Evolutionary conservation across 1,140 invertebrate genomes (phyloP), one percentile per base, ranked within the genome.

Genomic region (Aphelenchoides besseyi): DNA sequence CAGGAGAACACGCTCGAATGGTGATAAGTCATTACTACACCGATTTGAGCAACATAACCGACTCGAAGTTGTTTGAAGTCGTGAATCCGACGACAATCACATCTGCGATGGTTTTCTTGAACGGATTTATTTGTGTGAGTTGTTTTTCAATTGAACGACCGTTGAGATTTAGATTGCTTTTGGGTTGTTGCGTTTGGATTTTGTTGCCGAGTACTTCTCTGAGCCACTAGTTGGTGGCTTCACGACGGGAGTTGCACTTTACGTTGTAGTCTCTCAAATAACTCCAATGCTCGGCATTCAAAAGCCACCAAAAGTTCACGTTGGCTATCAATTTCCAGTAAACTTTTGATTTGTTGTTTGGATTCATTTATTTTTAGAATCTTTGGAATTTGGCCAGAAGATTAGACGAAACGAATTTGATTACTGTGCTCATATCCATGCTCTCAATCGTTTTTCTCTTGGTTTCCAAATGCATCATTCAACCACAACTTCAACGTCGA

Each of bases 161-260:
- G 64, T 59, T 59, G 5, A 8, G 3, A 41, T 82, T 67, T 62
- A 81, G 74, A 59, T 81, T 3, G 1, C 72, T 2, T 79, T 81
- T 74, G 79, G 67, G 12, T 33, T 81, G n/a, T 35, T 77, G 9
- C 74, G 80, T 9, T 61, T 81, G 16, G 75, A 78, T 35, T 82
- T 81, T 63, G 67, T 82, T 12, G 70, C 79, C 0, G 75, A 81
- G n/a, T 81, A 81, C 52, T 80, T 80, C 55, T 78, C 75, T 5
- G 78, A 80, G 57, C 72, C 69, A 1, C 16, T 77, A 8, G 75
- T 81, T 18, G 68, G 79, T 18, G 79, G 79, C 0, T 81, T 82
- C 59, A 82, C 79, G n/a, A 75, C 74, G 2, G 79, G 69, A 33
- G 75, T 79, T 29, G 63, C 74, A 3, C 55, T 71, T 35, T 76